These are phyloP conservation scores for Micromys minutus DNA, from an alignment of 2,113 vertebrate genomes.

Conservation along the genomic window DNA sequence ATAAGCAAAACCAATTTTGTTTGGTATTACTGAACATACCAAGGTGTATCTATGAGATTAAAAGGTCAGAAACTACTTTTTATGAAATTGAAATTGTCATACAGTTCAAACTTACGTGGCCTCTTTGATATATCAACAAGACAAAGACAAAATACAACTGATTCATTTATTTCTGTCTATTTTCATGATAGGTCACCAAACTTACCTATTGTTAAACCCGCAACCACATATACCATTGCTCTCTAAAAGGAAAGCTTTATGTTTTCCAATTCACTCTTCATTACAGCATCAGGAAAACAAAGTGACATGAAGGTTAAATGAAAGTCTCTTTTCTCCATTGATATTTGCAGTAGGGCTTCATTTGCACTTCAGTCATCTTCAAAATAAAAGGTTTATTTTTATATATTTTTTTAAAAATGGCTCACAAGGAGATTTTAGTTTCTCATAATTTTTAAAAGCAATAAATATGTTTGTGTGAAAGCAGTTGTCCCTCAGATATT, in stretches of 20 bases:
- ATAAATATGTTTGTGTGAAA: neutral
- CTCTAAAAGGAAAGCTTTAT: neutral
- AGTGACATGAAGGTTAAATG: slow-evolving; percentile 4
- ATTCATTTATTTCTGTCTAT: slow-evolving; percentile 52
- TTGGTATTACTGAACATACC: neutral
- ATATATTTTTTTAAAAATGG: slow-evolving; percentile 15
- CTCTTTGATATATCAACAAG: slow-evolving; percentile 11
- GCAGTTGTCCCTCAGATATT: no score
- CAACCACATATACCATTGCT: neutral
- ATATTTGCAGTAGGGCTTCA: neutral
- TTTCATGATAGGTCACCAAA: neutral
- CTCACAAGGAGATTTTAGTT: neutral
- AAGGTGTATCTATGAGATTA: slow-evolving; percentile 35
- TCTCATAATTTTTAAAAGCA: neutral
- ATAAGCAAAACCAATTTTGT: slow-evolving; percentile 57
- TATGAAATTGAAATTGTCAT: slow-evolving; percentile 10
- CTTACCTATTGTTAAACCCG: neutral
- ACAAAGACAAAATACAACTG: slow-evolving; percentile 29
- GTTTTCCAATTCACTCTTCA: slow-evolving; percentile 15
- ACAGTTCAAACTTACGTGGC: neutral
- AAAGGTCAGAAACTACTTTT: neutral
- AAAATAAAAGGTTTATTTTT: slow-evolving; percentile 8
- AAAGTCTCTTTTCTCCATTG: neutral
- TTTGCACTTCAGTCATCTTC: slow-evolving; percentile 9
- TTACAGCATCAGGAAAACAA: slow-evolving; percentile 7